These are phyloP conservation scores for Brachionus koreanus DNA, from an alignment of 1,140 invertebrate species.

Conservation along the genomic window DNA sequence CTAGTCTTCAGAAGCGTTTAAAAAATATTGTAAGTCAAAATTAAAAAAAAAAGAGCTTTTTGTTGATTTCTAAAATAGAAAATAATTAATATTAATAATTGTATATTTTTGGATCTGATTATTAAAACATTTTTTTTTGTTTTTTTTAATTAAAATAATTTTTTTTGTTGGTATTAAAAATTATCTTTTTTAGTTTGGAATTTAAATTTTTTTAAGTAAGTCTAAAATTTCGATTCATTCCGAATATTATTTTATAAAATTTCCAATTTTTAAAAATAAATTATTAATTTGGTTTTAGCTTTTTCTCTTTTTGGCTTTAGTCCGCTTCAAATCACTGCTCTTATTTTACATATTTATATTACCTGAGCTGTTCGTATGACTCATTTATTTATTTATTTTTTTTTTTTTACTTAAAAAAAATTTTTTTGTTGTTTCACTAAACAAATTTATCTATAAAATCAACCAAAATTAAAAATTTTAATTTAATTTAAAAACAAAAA, in stretches of 20 bases:
- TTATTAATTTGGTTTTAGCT: neutral
- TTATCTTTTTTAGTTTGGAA: neutral
- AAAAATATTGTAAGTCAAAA: conserved; percentile 44
- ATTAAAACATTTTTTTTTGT: neutral
- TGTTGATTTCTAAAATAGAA: neutral
- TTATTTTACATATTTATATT: neutral
- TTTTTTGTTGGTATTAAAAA: neutral
- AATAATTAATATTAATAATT: neutral
- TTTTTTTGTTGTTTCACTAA: too few species aligned
- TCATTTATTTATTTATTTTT: too few species aligned
- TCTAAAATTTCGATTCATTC: conserved; percentile 34
- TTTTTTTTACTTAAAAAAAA: too few species aligned
- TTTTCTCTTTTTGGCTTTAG: neutral
- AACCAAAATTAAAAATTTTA: neutral
- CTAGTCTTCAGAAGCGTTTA: conserved; percentile 27
- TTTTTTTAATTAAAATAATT: neutral
- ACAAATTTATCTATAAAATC: neutral
- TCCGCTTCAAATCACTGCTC: neutral
- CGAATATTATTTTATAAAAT: conserved; percentile 11
- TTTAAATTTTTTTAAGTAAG: conserved; percentile 3
- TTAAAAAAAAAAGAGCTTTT: conserved; percentile 24
- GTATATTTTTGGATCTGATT: conserved; percentile 3
- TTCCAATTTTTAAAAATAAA: conserved; percentile 24
- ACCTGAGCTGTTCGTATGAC: too few species aligned
- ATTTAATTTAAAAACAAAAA: too few species aligned